Evolutionary conservation across 2,888 invertebrate genomes (phyloP).

Genomic region (Callimorpha dominula): DNA sequence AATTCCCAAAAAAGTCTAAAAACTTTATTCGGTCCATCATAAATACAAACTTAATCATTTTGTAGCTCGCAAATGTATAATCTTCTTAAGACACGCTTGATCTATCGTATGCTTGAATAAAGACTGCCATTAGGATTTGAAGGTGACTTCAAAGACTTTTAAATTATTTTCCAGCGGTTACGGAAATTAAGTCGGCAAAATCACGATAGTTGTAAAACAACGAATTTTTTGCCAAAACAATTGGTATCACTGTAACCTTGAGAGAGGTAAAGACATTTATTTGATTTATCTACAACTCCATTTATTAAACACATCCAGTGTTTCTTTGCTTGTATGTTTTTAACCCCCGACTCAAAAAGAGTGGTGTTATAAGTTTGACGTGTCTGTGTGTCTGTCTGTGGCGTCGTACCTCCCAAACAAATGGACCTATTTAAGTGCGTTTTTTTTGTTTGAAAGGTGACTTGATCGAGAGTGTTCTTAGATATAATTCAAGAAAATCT

Average conservation of each 20-base stretch:
- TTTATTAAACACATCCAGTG: neutral
- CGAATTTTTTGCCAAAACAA: constrained; percentile 11
- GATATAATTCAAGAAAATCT: too few relatives aligned
- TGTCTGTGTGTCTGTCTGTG: too few relatives aligned
- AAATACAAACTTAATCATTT: neutral
- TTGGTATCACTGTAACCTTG: constrained; percentile 18
- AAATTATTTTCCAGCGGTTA: neutral
- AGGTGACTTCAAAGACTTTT: neutral
- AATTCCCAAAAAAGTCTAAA: neutral
- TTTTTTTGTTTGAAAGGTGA: too few relatives aligned
- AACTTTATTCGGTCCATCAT: neutral
- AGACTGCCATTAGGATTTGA: neutral
- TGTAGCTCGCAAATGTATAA: neutral
- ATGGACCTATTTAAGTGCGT: too few relatives aligned
- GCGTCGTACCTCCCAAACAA: too few relatives aligned
- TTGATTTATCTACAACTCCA: neutral
- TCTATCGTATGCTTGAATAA: neutral
- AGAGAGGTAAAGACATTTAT: neutral
- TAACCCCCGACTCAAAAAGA: too few relatives aligned
- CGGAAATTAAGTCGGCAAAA: neutral
- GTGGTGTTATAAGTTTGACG: too few relatives aligned
- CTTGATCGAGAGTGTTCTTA: too few relatives aligned
- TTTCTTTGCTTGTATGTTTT: too few relatives aligned
- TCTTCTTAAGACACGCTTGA: neutral
- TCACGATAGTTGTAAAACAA: constrained; percentile 15